Percentiles rank a stretch among this genome's conserved stretches.
phyloP scores from a whole-genome alignment of 2,113 vertebrate species.

The Sapajus apella region DNA sequence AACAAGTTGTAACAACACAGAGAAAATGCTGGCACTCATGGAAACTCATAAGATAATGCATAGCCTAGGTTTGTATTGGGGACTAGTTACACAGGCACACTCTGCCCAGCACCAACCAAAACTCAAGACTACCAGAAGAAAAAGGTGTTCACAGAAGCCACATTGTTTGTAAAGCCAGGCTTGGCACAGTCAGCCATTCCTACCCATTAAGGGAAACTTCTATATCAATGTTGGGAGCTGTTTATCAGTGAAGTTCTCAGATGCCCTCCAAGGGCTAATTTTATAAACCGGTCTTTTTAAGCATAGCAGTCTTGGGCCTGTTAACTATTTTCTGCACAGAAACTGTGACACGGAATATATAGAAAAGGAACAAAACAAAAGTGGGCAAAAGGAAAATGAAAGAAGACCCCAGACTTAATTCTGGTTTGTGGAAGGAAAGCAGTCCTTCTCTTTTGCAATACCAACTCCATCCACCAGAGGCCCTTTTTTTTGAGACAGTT shows the following conservation, averaged over 20 bases:
- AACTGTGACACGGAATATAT: background rate
- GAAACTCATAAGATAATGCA: background rate
- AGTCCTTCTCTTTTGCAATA: background rate
- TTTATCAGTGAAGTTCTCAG: background rate
- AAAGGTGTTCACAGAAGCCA: background rate
- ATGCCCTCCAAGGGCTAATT: background rate
- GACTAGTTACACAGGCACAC: background rate
- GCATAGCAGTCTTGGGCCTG: background rate
- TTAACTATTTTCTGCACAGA: background rate
- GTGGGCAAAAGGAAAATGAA: background rate
- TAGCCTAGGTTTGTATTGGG: background rate
- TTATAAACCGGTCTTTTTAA: background rate
- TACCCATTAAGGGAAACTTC: background rate
- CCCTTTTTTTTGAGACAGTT: too few species aligned
- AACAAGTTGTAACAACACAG: background rate
- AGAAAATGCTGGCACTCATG: background rate
- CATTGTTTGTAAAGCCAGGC: background rate
- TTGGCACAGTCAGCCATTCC: background rate
- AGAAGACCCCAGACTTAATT: background rate
- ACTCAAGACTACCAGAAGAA: background rate
- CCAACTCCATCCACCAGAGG: background rate
- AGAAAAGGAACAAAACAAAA: constrained; percentile 7
- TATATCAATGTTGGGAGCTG: background rate
- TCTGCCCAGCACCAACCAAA: background rate
- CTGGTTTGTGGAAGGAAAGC: background rate